Base-by-base conservation (phyloP, 2,113 vertebrate species). In the Orthonyx spaldingii region DNA sequence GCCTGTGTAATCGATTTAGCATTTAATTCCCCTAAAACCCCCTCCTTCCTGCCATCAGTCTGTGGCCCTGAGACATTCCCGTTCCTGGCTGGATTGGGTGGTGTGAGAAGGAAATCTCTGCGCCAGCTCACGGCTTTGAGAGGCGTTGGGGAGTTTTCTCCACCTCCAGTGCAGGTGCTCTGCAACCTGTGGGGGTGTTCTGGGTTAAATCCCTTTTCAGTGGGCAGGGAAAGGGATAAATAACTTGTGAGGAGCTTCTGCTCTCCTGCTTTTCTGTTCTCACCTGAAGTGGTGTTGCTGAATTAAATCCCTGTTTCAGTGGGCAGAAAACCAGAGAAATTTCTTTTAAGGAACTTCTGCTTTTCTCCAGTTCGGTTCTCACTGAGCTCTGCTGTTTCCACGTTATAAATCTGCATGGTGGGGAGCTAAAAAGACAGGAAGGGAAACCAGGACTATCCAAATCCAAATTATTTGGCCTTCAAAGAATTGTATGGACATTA, bases 1-100 rank as follows among this genome's bases (percentile, higher is more conserved):
- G 79, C 66, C 86, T 81, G 6, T 66, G 81, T 89, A 95, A 95
- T 87, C 6, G 6, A 94, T 87, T 89, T 77, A 91, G 59, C 56
- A 79, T 92, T 89, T 96, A 56, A 80, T 95, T 94, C 86, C 71
- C 75, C 53, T 72, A 39, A 87, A 95, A 46, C 46, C 68, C 68
- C 57, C 32, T 63, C 22, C 46, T 85, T 75, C 79, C 75, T 93
- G 30, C 71, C 26, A 4, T 33, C 65, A 35, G 39, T 47, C 87
- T 80, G 84, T 44, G 84, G 70, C 44, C 63, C 63, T 85, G 55
- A 89, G 77, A 94, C 24, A 18, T 85, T 85, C 90, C 66, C 41
- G 61, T 35, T 93, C 46, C 84, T 87, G 85, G 32, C 21, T 23
- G 74, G 44, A 6, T 7, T 50, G 88, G 56, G 9, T 50, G n/a